These are phyloP conservation scores for Oscheius onirici DNA, from an alignment of 2,888 invertebrate genomes.

Conservation along the genomic window DNA sequence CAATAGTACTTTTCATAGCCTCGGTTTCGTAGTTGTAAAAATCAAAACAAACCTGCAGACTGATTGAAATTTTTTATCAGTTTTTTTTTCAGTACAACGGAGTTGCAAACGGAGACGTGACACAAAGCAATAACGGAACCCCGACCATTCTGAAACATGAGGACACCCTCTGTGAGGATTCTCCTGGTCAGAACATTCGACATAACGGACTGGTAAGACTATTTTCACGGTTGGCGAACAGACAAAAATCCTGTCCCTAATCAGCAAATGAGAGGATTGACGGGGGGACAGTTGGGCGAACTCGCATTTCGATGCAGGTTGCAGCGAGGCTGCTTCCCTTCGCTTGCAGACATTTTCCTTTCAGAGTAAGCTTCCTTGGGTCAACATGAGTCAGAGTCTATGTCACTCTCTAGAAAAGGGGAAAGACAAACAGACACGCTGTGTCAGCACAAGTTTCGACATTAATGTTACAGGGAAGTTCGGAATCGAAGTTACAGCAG, in stretches of 20 bases:
- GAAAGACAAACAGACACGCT: background rate
- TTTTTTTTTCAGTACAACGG: constrained; percentile 21
- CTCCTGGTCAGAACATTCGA: background rate
- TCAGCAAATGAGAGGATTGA: background rate
- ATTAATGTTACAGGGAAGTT: constrained; percentile 16
- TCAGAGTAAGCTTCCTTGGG: constrained; percentile 2
- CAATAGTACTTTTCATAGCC: too few species aligned
- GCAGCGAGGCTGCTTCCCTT: background rate
- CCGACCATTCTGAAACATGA: constrained; percentile 13
- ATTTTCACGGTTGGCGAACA: background rate
- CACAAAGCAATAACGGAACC: background rate
- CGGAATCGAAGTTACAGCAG: constrained; percentile 50
- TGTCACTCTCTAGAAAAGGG: background rate
- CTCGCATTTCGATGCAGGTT: background rate
- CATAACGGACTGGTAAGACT: constrained; percentile 25
- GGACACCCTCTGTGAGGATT: background rate
- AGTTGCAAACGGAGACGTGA: constrained; percentile 11
- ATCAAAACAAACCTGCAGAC: too few species aligned
- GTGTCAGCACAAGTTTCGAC: background rate
- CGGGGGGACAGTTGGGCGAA: constrained; percentile 8
- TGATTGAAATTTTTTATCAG: too few species aligned
- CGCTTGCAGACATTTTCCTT: background rate
- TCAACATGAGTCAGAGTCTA: background rate
- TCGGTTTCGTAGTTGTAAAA: too few species aligned
- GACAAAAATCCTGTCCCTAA: background rate